phyloP scores from a whole-genome alignment of 2,888 invertebrate species.

The Drosophila glabriapex region DNA sequence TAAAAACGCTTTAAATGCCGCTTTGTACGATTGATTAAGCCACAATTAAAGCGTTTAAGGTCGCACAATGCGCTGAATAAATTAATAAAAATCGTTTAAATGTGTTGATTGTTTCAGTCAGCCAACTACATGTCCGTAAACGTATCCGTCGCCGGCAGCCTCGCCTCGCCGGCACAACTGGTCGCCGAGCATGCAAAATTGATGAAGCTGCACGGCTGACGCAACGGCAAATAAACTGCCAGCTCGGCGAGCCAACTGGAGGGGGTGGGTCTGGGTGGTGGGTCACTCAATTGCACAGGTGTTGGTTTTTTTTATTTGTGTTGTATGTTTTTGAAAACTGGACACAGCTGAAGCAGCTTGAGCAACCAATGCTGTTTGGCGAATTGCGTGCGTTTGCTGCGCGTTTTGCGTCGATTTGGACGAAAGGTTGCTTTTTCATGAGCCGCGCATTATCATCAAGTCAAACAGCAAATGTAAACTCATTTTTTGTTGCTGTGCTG shows the following conservation, averaged over 20 bases:
- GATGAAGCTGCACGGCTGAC: constrained; percentile 49
- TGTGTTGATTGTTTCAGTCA: constrained; percentile 70
- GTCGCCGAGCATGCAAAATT: constrained; percentile 62
- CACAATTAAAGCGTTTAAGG: constrained; percentile 54
- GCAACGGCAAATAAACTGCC: constrained; percentile 60
- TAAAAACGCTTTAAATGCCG: constrained; percentile 2
- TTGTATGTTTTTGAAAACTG: constrained; percentile 25
- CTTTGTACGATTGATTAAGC: constrained; percentile 33
- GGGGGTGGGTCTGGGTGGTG: background rate
- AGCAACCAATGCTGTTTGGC: constrained; percentile 32
- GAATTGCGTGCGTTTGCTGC: constrained; percentile 24
- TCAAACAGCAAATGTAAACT: constrained; percentile 78
- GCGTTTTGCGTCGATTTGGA: constrained; percentile 18
- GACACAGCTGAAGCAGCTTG: constrained; percentile 27
- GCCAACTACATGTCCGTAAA: constrained; percentile 12
- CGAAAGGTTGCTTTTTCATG: constrained; percentile 12
- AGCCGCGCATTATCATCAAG: constrained; percentile 81
- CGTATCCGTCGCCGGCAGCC: constrained; percentile 30
- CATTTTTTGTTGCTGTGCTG: constrained; percentile 60
- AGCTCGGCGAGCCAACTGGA: constrained; percentile 23
- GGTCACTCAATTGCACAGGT: constrained; percentile 32
- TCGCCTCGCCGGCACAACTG: constrained; percentile 19
- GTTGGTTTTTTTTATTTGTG: constrained; percentile 9
- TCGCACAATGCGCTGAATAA: constrained; percentile 56
- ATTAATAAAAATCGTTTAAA: constrained; percentile 75